Conservation (phyloP, 2,888 invertebrate genomes). For the Lithophane socia region DNA sequence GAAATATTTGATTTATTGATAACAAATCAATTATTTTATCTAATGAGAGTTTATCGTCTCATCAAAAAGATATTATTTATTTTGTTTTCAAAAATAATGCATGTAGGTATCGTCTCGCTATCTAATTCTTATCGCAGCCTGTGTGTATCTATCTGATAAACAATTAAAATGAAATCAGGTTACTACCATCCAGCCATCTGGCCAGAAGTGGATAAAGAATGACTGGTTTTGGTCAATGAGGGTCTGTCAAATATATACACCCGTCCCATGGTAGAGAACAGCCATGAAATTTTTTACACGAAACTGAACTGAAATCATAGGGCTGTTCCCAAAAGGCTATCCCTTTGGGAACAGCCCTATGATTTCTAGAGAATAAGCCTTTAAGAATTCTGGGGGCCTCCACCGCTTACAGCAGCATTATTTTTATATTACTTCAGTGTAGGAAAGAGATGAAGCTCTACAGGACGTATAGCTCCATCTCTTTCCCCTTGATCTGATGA, state of each 20-base stretch:
- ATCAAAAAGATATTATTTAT: conserved; percentile 6
- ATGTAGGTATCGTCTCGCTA: too few relatives aligned
- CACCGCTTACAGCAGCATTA: too few relatives aligned
- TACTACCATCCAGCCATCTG: neutral
- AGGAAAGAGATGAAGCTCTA: too few relatives aligned
- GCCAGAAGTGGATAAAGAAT: neutral
- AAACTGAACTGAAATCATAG: too few relatives aligned
- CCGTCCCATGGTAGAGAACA: neutral
- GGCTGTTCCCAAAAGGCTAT: too few relatives aligned
- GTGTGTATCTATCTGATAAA: neutral
- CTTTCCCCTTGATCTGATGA: neutral
- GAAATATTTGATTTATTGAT: conserved; percentile 21
- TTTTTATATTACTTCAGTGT: too few relatives aligned
- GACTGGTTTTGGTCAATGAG: neutral
- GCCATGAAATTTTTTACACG: too few relatives aligned
- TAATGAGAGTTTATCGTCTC: conserved; percentile 11
- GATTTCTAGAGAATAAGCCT: neutral
- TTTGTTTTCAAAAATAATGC: too few relatives aligned
- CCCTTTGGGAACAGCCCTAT: neutral
- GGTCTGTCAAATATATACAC: neutral
- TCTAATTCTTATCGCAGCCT: neutral
- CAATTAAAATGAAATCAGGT: neutral
- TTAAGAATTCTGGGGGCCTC: too few relatives aligned
- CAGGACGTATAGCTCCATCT: too few relatives aligned
- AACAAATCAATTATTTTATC: conserved; percentile 15